Evolutionary conservation across 1,140 invertebrate genomes (phyloP).

Genomic region (Hestina assimilis): DNA sequence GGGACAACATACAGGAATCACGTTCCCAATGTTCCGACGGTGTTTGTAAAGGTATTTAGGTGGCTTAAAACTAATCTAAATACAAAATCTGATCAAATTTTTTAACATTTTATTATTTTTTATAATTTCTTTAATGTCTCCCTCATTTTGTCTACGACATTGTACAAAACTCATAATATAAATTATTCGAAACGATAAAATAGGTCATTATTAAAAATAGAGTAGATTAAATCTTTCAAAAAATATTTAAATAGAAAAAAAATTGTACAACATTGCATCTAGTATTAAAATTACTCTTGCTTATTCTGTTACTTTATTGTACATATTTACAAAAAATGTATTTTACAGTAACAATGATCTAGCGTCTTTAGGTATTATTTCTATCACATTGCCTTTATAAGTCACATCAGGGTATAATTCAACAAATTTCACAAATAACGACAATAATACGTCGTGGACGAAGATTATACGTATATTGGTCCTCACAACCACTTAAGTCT

Average conservation of each 20-base stretch:
- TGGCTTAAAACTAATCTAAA: slow-evolving; percentile 50
- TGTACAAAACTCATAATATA: slow-evolving; percentile 77
- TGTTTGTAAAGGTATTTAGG: slow-evolving; percentile 47
- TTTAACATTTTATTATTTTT: slow-evolving; percentile 75
- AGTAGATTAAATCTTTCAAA: slow-evolving; percentile 77
- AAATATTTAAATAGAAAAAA: slow-evolving; percentile 74
- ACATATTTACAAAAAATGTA: slow-evolving; percentile 76
- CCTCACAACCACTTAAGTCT: slow-evolving; percentile 36
- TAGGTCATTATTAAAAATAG: slow-evolving; percentile 76
- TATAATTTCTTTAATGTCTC: slow-evolving; percentile 74
- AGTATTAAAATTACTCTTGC: slow-evolving; percentile 73
- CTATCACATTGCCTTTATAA: slow-evolving; percentile 71
- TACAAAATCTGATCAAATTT: slow-evolving; percentile 67
- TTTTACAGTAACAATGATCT: slow-evolving; percentile 77
- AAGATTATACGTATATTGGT: slow-evolving; percentile 20
- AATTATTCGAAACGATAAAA: slow-evolving; percentile 78
- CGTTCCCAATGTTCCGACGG: slow-evolving; percentile 53
- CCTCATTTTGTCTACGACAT: slow-evolving; percentile 69
- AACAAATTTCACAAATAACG: slow-evolving; percentile 19
- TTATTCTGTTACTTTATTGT: slow-evolving; percentile 72
- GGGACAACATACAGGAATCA: slow-evolving; percentile 44
- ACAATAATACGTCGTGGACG: slow-evolving; percentile 20
- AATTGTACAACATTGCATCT: slow-evolving; percentile 77
- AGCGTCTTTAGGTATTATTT: slow-evolving; percentile 75
- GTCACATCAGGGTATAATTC: slow-evolving; percentile 38